Percentiles rank a stretch among this genome's conserved stretches.
phyloP scores from a whole-genome alignment of 2,888 invertebrate species.

The Hedya salicella region DNA sequence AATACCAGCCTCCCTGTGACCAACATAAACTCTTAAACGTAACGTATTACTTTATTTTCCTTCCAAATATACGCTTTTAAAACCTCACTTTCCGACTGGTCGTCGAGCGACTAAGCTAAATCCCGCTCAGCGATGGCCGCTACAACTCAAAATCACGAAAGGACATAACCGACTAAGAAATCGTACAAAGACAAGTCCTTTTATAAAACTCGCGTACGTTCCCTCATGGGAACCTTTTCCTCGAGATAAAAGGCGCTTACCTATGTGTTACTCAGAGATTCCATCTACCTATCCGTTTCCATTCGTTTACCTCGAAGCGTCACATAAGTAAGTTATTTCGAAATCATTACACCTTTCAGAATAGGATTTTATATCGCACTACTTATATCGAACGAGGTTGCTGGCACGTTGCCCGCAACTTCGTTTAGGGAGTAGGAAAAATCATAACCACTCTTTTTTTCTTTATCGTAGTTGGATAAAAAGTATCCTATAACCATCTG shows the following conservation, averaged over 20 bases:
- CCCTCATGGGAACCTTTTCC: slow-evolving; percentile 15
- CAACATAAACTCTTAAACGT: not conserved
- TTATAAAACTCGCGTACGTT: not conserved
- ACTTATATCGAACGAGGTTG: too few species aligned
- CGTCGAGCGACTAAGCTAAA: not conserved
- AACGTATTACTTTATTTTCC: not conserved
- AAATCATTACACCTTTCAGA: not conserved
- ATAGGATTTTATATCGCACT: not conserved
- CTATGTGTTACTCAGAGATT: slow-evolving; percentile 11
- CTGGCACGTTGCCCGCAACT: too few species aligned
- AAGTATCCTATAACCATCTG: too few species aligned
- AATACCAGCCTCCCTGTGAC: too few species aligned
- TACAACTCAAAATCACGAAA: not conserved
- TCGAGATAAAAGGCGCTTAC: slow-evolving; percentile 29
- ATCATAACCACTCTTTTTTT: too few species aligned
- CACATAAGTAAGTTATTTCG: not conserved
- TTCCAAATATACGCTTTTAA: not conserved
- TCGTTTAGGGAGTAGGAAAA: too few species aligned
- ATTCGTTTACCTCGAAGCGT: slow-evolving; percentile 12
- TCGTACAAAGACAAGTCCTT: not conserved
- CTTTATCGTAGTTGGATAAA: too few species aligned
- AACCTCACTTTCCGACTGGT: not conserved
- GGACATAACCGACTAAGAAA: not conserved
- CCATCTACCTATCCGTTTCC: slow-evolving; percentile 9
- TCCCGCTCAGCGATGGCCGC: not conserved